These are phyloP conservation scores for Gavia stellata DNA, from an alignment of 2,113 vertebrate species.

Conservation along the genomic window DNA sequence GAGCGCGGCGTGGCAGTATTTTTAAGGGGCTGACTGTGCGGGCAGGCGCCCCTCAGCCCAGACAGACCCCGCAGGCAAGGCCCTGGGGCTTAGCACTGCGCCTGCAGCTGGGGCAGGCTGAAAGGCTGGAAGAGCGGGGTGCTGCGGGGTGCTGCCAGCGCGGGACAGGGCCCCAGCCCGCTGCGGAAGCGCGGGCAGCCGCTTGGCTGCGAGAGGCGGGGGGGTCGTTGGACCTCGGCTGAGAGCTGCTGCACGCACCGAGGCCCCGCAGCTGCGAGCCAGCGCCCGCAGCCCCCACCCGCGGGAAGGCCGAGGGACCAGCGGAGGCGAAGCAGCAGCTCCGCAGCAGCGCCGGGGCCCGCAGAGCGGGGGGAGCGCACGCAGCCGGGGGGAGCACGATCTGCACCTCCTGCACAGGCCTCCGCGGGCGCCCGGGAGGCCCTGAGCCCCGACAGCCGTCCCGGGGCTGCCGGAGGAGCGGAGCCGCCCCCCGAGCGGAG, in stretches of 20 bases:
- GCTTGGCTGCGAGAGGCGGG: accelerated
- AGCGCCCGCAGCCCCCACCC: accelerated
- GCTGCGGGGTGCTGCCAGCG: background rate
- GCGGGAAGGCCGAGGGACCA: accelerated
- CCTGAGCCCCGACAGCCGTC: too few species aligned
- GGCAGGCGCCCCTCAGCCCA: background rate
- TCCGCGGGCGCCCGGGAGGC: too few species aligned
- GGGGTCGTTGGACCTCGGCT: accelerated
- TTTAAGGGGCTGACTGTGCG: background rate
- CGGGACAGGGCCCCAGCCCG: too few species aligned
- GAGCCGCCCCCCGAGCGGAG: background rate
- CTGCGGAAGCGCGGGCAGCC: accelerated
- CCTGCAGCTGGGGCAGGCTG: background rate
- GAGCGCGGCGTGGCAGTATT: accelerated
- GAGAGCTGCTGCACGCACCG: accelerated
- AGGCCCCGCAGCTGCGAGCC: accelerated
- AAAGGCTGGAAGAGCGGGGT: background rate
- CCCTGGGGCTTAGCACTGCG: accelerated
- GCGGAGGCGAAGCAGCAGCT: background rate
- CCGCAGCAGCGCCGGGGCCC: too few species aligned
- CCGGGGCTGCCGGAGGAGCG: too few species aligned
- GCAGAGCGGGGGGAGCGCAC: accelerated
- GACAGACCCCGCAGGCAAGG: accelerated
- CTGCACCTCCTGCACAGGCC: accelerated
- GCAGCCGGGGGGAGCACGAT: accelerated